phyloP scores from a whole-genome alignment of 2,888 invertebrate species.

The Himalopsyche anomala region DNA sequence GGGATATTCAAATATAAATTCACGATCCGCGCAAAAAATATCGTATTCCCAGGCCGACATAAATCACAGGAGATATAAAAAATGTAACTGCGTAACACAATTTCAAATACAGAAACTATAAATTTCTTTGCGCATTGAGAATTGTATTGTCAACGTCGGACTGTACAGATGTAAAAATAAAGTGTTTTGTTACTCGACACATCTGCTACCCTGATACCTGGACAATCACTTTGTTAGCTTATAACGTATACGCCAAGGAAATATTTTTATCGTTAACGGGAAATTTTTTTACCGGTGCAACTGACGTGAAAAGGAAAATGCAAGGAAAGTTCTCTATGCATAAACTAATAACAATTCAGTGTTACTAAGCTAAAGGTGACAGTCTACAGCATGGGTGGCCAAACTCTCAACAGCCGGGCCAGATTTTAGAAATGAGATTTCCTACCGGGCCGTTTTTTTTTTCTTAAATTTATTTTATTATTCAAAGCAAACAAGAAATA shows the following conservation, averaged over 20 bases:
- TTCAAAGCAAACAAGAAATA: conserved; percentile 55
- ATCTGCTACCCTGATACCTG: conserved; percentile 16
- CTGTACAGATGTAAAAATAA: conserved; percentile 9
- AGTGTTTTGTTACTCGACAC: background rate
- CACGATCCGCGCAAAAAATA: background rate
- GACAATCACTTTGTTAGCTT: background rate
- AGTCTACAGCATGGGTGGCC: too few relatives aligned
- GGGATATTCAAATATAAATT: background rate
- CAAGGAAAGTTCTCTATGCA: background rate
- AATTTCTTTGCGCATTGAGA: conserved; percentile 15
- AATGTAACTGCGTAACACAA: conserved; percentile 6
- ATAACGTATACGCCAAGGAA: background rate
- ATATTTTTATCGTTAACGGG: background rate
- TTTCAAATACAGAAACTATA: background rate
- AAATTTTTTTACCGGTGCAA: background rate
- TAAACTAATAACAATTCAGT: background rate
- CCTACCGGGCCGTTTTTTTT: too few relatives aligned
- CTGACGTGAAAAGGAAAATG: background rate
- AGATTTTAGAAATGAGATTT: too few relatives aligned
- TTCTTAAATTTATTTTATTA: conserved; percentile 52
- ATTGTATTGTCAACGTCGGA: background rate
- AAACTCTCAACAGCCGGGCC: too few relatives aligned
- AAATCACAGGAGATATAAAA: conserved; percentile 37
- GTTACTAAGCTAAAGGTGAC: too few relatives aligned
- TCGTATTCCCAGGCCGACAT: conserved; percentile 45